A percentile compares a stretch with the other conserved stretches of the same genome.
phyloP scores from a whole-genome alignment of 2,113 vertebrate species.

The Mormoops blainvillei region DNA sequence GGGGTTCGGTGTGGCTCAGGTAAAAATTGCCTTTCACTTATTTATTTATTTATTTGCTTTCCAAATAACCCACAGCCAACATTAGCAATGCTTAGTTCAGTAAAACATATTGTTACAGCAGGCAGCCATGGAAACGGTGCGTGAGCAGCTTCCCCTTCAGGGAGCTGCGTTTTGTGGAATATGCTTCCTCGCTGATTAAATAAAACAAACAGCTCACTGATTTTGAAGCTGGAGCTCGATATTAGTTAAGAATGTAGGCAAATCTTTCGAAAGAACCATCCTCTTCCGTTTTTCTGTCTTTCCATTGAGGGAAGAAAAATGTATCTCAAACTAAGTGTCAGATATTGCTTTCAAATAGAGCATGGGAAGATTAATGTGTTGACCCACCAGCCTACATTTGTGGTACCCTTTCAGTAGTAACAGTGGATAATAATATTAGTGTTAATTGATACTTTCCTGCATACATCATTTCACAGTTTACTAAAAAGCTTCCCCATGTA shows the following conservation, averaged over 20 bases:
- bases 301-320: background rate
- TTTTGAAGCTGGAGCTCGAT: background rate
- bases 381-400: background rate
- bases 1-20: conserved; percentile 47
- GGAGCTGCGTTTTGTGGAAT: conserved; percentile 44
- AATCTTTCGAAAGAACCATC: background rate
- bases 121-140: conserved; percentile 58
- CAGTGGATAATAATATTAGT: background rate
- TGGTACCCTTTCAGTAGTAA: background rate
- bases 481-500: background rate
- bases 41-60: conserved; percentile 57
- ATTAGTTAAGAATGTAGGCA: conserved; percentile 8
- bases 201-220: conserved; percentile 32
- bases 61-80: conserved; percentile 76
- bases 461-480: background rate
- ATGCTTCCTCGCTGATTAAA: conserved; percentile 43
- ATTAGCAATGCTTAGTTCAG: conserved; percentile 75
- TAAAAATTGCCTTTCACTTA: conserved; percentile 64
- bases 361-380: background rate
- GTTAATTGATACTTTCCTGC: background rate
- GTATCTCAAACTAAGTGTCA: background rate
- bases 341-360: conserved; percentile 1
- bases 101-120: conserved; percentile 67
- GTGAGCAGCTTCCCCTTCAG: conserved; percentile 6
- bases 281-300: background rate